phyloP scores from a whole-genome alignment of 35 echinoderm and acorn worm genomes.

The Lytechinus variegatus region DNA sequence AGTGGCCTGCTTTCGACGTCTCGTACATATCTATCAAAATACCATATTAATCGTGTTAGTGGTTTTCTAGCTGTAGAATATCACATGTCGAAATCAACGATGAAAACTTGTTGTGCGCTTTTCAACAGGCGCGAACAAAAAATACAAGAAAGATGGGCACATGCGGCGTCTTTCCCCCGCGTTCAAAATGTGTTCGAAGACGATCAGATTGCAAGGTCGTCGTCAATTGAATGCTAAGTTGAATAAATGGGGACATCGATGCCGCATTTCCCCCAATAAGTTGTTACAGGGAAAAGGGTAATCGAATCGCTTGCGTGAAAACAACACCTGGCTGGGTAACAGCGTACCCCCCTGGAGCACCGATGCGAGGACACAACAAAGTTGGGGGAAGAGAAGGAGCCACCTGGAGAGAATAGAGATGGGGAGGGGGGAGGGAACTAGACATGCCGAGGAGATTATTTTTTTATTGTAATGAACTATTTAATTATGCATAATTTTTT shows the following conservation, averaged over 20 bases:
- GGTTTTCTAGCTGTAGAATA: background rate
- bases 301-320: background rate
- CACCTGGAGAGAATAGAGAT: background rate
- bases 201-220: background rate
- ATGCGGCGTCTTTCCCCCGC: background rate
- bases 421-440: background rate
- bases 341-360: background rate
- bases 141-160: background rate
- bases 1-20: too few species aligned
- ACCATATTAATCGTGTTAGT: too few species aligned
- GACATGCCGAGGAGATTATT: background rate
- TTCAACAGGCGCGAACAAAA: background rate
- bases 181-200: background rate
- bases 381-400: background rate
- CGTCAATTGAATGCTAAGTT: background rate
- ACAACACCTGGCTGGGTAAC: background rate
- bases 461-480: too few species aligned
- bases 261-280: background rate
- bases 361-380: background rate
- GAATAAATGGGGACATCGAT: background rate
- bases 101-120: background rate
- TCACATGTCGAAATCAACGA: background rate
- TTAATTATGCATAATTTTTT: too few species aligned
- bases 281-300: background rate
- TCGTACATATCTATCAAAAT: background rate